Conservation (phyloP, 2,797 vertebrate species). For the Champsocephalus esox region DNA sequence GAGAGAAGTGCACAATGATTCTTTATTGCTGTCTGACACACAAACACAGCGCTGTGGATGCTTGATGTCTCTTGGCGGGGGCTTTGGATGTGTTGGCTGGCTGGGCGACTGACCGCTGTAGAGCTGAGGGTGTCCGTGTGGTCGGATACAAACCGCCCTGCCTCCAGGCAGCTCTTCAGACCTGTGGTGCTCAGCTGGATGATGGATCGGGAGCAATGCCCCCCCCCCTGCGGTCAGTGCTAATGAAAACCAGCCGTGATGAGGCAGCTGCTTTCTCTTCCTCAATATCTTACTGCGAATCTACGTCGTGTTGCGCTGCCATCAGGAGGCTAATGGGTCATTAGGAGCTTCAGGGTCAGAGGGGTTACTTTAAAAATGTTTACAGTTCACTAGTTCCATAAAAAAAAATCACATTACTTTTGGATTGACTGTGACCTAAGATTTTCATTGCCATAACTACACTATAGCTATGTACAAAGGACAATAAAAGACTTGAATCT, state of each 20-base stretch:
- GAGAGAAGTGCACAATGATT: constrained; percentile 45
- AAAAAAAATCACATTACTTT: neutral
- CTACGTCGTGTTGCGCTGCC: constrained; percentile 25
- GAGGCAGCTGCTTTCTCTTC: constrained; percentile 54
- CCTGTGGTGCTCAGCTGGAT: constrained; percentile 58
- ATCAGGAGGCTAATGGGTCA: neutral
- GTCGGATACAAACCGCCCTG: constrained; percentile 59
- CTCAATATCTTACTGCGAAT: constrained; percentile 46
- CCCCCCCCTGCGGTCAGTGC: constrained; percentile 33
- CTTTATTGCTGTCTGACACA: constrained; percentile 52
- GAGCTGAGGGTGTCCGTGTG: constrained; percentile 68
- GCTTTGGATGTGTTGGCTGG: constrained; percentile 57
- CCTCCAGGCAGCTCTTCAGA: constrained; percentile 61
- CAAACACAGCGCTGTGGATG: constrained; percentile 50
- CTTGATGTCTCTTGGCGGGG: constrained; percentile 55
- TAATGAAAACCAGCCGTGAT: constrained; percentile 69
- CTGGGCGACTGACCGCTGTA: constrained; percentile 57
- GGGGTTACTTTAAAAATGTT: too few relatives aligned
- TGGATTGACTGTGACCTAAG: too few relatives aligned
- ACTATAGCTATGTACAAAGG: too few relatives aligned
- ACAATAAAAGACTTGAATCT: too few relatives aligned
- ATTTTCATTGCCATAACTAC: too few relatives aligned
- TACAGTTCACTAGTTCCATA: too few relatives aligned
- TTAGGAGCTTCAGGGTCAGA: neutral
- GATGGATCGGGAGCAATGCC: constrained; percentile 59